phyloP scores from a whole-genome alignment of 2,113 vertebrate species.

The Silurus meridionalis region DNA sequence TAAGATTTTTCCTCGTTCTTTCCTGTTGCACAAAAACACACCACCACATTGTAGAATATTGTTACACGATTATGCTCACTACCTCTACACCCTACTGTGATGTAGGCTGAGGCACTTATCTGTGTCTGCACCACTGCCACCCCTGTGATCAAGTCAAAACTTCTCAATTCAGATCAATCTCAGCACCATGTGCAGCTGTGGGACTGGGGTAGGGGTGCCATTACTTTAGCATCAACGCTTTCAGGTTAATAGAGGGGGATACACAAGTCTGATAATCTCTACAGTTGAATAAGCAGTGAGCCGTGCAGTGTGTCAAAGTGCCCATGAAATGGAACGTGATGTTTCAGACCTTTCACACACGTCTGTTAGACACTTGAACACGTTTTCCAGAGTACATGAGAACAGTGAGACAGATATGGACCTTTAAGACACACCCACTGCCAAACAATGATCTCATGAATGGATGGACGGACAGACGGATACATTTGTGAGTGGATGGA shows the following conservation, averaged over 20 bases:
- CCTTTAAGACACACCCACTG: background rate
- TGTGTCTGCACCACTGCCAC: background rate
- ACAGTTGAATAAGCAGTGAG: background rate
- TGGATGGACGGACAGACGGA: background rate
- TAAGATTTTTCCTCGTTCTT: slow-evolving; percentile 58
- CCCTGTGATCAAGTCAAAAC: background rate
- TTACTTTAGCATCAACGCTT: background rate
- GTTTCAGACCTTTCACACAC: background rate
- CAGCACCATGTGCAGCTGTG: background rate
- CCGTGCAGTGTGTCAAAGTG: background rate
- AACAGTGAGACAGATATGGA: background rate
- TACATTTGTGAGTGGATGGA: background rate
- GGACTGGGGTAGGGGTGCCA: background rate
- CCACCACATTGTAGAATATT: slow-evolving; percentile 24
- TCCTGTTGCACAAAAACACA: slow-evolving; percentile 63
- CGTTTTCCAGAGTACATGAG: background rate
- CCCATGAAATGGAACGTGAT: background rate
- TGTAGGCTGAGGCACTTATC: background rate
- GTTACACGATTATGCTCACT: background rate
- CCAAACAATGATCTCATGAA: background rate
- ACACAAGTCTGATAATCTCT: background rate
- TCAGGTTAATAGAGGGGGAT: background rate
- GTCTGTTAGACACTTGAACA: background rate
- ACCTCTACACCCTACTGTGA: background rate
- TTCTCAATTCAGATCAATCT: background rate